Evolutionary conservation across 2,888 invertebrate species (phyloP).

Genomic region (Xanthia togata): DNA sequence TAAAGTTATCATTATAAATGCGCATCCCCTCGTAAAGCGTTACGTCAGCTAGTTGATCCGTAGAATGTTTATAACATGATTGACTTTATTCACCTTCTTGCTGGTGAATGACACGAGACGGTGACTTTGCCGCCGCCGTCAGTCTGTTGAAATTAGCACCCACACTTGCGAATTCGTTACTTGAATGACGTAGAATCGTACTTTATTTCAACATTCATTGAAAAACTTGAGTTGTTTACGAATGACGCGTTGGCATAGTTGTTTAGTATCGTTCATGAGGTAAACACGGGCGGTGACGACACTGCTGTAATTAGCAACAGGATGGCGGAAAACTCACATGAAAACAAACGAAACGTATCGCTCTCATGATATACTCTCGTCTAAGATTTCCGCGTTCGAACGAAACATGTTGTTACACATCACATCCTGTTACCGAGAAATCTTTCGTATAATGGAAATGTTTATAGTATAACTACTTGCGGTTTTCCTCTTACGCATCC

Average conservation of each 20-base stretch:
- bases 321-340: constrained; percentile 72
- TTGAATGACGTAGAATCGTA: constrained; percentile 67
- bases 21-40: constrained; percentile 17
- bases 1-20: constrained; percentile 19
- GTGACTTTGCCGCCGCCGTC: constrained; percentile 74
- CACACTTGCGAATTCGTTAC: constrained; percentile 71
- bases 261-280: constrained; percentile 44
- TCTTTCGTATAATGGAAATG: constrained; percentile 69
- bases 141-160: constrained; percentile 78
- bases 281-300: constrained; percentile 62
- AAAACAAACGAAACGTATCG: constrained; percentile 73
- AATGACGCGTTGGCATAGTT: constrained; percentile 45
- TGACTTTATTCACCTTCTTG: constrained; percentile 75
- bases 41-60: constrained; percentile 49
- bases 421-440: constrained; percentile 80
- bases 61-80: constrained; percentile 66
- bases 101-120: constrained; percentile 74
- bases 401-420: constrained; percentile 69
- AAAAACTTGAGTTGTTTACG: constrained; percentile 56
- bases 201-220: constrained; percentile 67
- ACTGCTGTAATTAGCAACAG: constrained; percentile 61
- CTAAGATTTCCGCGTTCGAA: constrained; percentile 72
- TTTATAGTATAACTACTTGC: constrained; percentile 62
- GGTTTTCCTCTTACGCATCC: constrained; percentile 77
- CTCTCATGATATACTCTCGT: constrained; percentile 68